Evolutionary conservation across 2,888 invertebrate genomes (phyloP).

Genomic region (Oxycera nigricornis): DNA sequence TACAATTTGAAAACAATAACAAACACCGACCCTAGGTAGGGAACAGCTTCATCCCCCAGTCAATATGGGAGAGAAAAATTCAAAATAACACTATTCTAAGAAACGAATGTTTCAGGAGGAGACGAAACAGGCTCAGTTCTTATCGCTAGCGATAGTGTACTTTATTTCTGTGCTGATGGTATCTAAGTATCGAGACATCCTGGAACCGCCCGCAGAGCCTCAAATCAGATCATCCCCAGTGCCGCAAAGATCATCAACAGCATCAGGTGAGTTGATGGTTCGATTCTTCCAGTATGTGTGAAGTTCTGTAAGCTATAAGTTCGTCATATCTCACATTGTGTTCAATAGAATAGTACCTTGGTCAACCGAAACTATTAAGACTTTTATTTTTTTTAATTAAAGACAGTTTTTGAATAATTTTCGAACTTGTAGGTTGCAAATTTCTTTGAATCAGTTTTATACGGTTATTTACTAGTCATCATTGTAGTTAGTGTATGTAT

Average conservation of each 20-base stretch:
- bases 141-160: constrained; percentile 98
- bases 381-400: neutral
- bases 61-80: constrained; percentile 42
- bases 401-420: neutral
- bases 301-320: neutral
- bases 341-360: neutral
- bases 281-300: neutral
- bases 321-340: neutral
- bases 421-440: neutral
- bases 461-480: neutral
- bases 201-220: constrained; percentile 88
- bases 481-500: constrained; percentile 26
- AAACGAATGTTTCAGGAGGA: constrained; percentile 81
- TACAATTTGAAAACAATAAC: neutral
- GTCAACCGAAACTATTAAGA: neutral
- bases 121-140: constrained; percentile 99
- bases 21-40: neutral
- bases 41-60: constrained; percentile 41
- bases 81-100: constrained; percentile 46
- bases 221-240: constrained; percentile 68
- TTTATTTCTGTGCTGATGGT: constrained; percentile 99
- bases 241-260: constrained; percentile 63
- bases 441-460: neutral
- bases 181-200: constrained; percentile 97
- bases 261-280: constrained; percentile 56